A percentile compares a stretch with the other conserved stretches of the same genome.
Evolutionary conservation across 2,113 vertebrate genomes (phyloP).

Genomic region (Elaphurus davidianus): DNA sequence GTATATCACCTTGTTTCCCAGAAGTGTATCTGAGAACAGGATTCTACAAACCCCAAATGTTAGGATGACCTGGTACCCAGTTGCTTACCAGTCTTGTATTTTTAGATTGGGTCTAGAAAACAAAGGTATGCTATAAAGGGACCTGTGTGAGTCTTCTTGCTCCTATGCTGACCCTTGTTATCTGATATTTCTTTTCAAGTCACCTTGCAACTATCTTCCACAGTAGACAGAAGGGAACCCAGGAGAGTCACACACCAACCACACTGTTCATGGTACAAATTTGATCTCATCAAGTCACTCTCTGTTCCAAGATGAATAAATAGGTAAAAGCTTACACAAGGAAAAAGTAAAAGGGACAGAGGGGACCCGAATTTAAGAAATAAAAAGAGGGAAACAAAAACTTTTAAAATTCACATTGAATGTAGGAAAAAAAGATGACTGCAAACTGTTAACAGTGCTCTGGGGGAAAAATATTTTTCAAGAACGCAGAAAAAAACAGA

Average conservation of each 20-base stretch:
- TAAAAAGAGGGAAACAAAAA: neutral
- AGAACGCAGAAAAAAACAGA: neutral
- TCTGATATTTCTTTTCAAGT: neutral
- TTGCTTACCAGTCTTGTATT: neutral
- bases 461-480: neutral
- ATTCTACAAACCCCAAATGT: neutral
- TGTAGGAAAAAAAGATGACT: neutral
- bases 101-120: conserved; percentile 10
- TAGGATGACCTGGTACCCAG: neutral
- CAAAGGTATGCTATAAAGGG: neutral
- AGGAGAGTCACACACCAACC: neutral
- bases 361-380: neutral
- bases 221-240: neutral
- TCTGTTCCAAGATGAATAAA: neutral
- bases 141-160: neutral
- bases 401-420: conserved; percentile 22
- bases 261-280: neutral
- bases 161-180: neutral
- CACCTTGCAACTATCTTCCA: neutral
- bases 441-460: neutral
- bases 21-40: neutral
- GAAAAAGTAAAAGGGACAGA: neutral
- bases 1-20: neutral
- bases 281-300: neutral
- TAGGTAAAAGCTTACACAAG: neutral